Evolutionary conservation across 2,888 invertebrate genomes (phyloP).

Genomic region (Agriopis marginaria): DNA sequence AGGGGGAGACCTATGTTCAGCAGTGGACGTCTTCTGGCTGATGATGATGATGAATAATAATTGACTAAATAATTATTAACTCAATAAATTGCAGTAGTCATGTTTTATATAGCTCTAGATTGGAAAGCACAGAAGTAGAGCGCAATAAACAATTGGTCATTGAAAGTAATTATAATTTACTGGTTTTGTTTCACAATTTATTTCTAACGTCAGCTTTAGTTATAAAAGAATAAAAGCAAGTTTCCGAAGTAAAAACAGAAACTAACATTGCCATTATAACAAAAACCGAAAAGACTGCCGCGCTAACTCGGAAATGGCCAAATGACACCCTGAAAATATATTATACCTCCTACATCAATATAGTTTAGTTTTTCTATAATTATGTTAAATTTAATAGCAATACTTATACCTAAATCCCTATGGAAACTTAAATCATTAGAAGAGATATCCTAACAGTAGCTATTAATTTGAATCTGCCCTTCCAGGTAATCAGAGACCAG

Average conservation of each 20-base stretch:
- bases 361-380: too few species aligned
- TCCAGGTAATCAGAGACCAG: conserved; percentile 29
- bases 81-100: not conserved
- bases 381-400: too few species aligned
- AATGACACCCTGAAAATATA: not conserved
- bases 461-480: conserved; percentile 3
- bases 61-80: not conserved
- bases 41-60: too few species aligned
- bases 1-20: too few species aligned
- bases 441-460: conserved; percentile 3
- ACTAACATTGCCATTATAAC: too few species aligned
- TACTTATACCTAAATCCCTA: too few species aligned
- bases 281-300: too few species aligned
- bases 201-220: not conserved
- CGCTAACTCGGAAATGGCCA: not conserved
- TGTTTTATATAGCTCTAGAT: conserved; percentile 4
- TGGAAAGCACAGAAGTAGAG: conserved; percentile 2
- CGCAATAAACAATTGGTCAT: conserved; percentile 4
- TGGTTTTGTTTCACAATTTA: conserved; percentile 14
- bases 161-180: conserved; percentile 13
- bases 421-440: too few species aligned
- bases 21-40: too few species aligned
- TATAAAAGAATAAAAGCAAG: not conserved
- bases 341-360: too few species aligned
- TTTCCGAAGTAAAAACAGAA: not conserved